These are phyloP conservation scores for Caenorhabditis elegans DNA, from an alignment of 1,140 invertebrate species.

Conservation along the genomic window DNA sequence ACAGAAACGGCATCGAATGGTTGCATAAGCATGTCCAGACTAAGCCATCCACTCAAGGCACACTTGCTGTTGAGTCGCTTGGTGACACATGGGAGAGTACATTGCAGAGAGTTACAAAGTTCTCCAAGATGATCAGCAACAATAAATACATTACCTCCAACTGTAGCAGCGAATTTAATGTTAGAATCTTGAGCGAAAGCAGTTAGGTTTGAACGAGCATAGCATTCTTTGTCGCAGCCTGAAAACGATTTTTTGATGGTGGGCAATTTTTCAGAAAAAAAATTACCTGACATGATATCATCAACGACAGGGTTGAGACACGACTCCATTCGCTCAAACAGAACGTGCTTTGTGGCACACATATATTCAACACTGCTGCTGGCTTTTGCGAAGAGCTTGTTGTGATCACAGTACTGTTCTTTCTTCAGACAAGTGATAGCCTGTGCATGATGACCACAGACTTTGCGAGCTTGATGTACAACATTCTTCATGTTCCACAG, in stretches of 20 bases:
- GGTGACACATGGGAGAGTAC: not conserved
- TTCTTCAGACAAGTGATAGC: slow-evolving; percentile 3
- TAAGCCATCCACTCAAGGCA: slow-evolving; percentile 1
- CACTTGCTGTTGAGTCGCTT: slow-evolving; percentile 17
- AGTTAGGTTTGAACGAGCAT: not conserved
- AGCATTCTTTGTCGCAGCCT: slow-evolving; percentile 12
- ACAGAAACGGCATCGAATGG: not conserved
- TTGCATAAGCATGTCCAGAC: slow-evolving; percentile 24
- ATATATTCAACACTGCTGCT: slow-evolving; percentile 17
- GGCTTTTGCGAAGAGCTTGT: not conserved
- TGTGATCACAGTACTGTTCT: slow-evolving; percentile 1
- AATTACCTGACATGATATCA: not conserved
- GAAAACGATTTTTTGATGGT: not conserved
- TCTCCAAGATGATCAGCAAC: slow-evolving; percentile 32
- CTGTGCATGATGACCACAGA: not conserved
- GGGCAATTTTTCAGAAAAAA: not conserved
- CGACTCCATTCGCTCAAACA: not conserved
- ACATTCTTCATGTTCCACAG: slow-evolving; percentile 24
- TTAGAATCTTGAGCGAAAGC: not conserved
- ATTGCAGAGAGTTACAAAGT: slow-evolving; percentile 2
- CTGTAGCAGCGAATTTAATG: not conserved
- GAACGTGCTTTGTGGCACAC: slow-evolving; percentile 14
- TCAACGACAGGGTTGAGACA: not conserved
- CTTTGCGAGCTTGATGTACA: not conserved
- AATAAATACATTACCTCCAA: slow-evolving; percentile 10